Conservation (phyloP, 2,113 vertebrate genomes). For the Lepisosteus osseus region DNA sequence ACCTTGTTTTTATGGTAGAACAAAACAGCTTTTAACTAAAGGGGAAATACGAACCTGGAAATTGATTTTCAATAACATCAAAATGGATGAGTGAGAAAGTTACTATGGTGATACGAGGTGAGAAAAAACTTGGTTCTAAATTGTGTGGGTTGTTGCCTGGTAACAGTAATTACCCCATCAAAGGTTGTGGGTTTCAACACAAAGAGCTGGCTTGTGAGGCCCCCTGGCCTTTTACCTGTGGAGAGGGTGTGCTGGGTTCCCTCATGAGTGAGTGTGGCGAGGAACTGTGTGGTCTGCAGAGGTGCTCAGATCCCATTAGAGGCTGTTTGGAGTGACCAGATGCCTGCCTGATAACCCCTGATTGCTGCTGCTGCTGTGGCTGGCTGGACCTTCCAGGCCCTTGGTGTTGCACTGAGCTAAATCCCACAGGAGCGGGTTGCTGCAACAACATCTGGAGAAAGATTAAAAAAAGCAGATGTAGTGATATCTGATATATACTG, state of each 20-base stretch:
- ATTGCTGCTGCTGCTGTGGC: slow-evolving; percentile 41
- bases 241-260: slow-evolving; percentile 51
- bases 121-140: too few relatives aligned
- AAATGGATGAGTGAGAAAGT: too few relatives aligned
- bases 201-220: too few relatives aligned
- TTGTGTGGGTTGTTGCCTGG: too few relatives aligned
- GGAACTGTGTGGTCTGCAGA: slow-evolving; percentile 40
- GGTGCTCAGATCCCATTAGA: slow-evolving; percentile 25
- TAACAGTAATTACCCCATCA: too few relatives aligned
- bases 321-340: slow-evolving; percentile 51
- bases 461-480: not conserved
- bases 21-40: too few relatives aligned
- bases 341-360: slow-evolving; percentile 51
- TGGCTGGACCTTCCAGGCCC: slow-evolving; percentile 45
- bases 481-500: too few relatives aligned
- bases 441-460: slow-evolving; percentile 75
- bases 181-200: too few relatives aligned
- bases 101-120: too few relatives aligned
- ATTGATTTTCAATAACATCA: too few relatives aligned
- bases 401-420: slow-evolving; percentile 50
- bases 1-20: too few relatives aligned
- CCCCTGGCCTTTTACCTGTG: slow-evolving; percentile 62
- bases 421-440: slow-evolving; percentile 49
- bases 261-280: slow-evolving; percentile 53
- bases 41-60: too few relatives aligned